These are phyloP conservation scores for Asobara japonica DNA, from an alignment of 1,140 invertebrate species.

Conservation along the genomic window DNA sequence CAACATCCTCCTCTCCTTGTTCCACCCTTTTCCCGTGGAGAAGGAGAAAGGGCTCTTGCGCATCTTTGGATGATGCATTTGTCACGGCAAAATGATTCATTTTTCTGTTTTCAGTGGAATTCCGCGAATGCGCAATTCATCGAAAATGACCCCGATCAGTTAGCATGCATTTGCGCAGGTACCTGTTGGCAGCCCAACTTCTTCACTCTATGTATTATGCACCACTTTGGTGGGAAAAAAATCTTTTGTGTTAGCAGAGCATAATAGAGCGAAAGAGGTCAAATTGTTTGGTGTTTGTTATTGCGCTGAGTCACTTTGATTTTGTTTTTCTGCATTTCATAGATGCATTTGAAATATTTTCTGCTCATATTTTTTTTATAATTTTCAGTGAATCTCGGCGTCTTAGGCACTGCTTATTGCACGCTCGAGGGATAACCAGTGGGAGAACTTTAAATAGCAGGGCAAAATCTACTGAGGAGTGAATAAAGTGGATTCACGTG, in stretches of 20 bases:
- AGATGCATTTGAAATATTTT: background rate
- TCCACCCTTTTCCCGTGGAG: background rate
- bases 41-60: background rate
- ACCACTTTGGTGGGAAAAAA: background rate
- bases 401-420: background rate
- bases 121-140: background rate
- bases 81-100: background rate
- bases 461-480: background rate
- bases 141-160: background rate
- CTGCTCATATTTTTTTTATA: background rate
- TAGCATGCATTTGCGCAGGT: slow-evolving; percentile 42
- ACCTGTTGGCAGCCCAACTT: slow-evolving; percentile 43
- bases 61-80: background rate
- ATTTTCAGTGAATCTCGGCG: background rate
- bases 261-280: background rate
- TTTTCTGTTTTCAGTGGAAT: background rate
- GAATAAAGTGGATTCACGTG: background rate
- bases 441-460: background rate
- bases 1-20: background rate
- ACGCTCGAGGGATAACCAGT: background rate
- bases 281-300: background rate
- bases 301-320: background rate
- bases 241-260: background rate
- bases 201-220: background rate
- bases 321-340: background rate